A percentile compares a stretch with the other conserved stretches of the same genome.
phyloP scores from a whole-genome alignment of 1,140 invertebrate genomes.

The Olivierus martensii region DNA sequence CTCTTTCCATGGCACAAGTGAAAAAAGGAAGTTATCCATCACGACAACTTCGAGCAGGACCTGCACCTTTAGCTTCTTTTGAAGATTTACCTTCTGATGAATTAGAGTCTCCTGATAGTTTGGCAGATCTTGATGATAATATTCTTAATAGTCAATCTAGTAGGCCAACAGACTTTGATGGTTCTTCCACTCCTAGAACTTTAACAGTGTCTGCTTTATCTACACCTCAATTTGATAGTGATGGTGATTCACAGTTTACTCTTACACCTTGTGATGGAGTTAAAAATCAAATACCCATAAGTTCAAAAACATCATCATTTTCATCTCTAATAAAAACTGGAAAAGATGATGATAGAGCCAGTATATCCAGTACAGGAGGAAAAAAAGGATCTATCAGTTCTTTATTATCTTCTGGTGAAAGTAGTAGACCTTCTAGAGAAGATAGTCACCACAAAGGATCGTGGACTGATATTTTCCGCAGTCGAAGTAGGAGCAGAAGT shows the following conservation, averaged over 20 bases:
- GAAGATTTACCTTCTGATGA: constrained; percentile 68
- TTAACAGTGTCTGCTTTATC: constrained; percentile 12
- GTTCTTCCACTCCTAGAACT: constrained; percentile 13
- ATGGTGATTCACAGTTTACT: constrained; percentile 15
- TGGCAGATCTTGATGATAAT: constrained; percentile 5
- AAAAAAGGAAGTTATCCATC: constrained; percentile 30
- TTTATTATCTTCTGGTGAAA: constrained; percentile 1
- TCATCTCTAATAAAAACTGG: constrained; percentile 11
- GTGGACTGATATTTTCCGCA: constrained; percentile 16
- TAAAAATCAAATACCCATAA: neutral
- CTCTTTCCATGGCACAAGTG: constrained; percentile 11
- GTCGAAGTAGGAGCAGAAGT: neutral
- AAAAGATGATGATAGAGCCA: constrained; percentile 1
- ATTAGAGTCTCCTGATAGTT: constrained; percentile 40
- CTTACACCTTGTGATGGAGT: constrained; percentile 12
- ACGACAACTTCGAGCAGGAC: constrained; percentile 49
- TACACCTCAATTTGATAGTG: constrained; percentile 14
- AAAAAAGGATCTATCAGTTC: constrained; percentile 15
- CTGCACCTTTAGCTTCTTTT: constrained; percentile 82
- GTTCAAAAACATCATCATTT: constrained; percentile 7
- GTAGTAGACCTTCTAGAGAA: neutral
- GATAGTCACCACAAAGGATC: constrained; percentile 10
- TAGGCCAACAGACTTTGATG: neutral
- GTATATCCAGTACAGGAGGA: neutral
- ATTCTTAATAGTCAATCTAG: neutral